Evolutionary conservation across 35 echinoderm and acorn worm species (phyloP).

Genomic region (Stichopus chloronotus): DNA sequence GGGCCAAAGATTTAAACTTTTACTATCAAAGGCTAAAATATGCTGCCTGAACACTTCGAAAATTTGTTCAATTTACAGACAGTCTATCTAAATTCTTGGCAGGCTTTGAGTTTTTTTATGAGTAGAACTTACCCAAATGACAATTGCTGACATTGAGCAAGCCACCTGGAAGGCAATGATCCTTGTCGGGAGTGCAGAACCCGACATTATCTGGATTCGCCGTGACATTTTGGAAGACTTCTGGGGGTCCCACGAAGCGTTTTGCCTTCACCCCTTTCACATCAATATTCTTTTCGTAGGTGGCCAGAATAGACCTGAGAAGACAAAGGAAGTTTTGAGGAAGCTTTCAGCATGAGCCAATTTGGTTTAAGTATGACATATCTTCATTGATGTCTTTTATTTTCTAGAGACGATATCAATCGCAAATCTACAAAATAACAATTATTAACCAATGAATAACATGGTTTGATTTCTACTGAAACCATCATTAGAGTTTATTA

Average conservation of each 20-base stretch:
- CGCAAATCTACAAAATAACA: too few species aligned
- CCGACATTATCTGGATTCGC: constrained; percentile 76
- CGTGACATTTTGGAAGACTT: constrained; percentile 55
- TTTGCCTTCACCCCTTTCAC: constrained; percentile 52
- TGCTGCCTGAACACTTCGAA: too few species aligned
- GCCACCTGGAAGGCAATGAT: constrained; percentile 74
- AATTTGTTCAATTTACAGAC: too few species aligned
- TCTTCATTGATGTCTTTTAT: too few species aligned
- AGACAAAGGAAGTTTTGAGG: neutral
- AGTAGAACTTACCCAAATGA: constrained; percentile 66
- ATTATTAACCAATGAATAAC: too few species aligned
- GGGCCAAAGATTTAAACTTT: too few species aligned
- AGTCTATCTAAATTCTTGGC: too few species aligned
- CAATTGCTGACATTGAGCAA: constrained; percentile 85
- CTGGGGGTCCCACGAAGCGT: constrained; percentile 60
- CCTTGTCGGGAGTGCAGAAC: constrained; percentile 76
- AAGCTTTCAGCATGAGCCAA: neutral
- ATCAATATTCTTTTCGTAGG: constrained; percentile 61
- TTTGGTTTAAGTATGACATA: too few species aligned
- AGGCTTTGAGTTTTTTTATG: neutral
- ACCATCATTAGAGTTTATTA: too few species aligned
- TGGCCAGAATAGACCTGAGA: constrained; percentile 63
- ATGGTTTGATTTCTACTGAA: too few species aligned
- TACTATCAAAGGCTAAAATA: too few species aligned
- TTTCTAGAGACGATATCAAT: too few species aligned